Conservation (phyloP, 2,113 vertebrate genomes). For the Nothocercus julius region DNA sequence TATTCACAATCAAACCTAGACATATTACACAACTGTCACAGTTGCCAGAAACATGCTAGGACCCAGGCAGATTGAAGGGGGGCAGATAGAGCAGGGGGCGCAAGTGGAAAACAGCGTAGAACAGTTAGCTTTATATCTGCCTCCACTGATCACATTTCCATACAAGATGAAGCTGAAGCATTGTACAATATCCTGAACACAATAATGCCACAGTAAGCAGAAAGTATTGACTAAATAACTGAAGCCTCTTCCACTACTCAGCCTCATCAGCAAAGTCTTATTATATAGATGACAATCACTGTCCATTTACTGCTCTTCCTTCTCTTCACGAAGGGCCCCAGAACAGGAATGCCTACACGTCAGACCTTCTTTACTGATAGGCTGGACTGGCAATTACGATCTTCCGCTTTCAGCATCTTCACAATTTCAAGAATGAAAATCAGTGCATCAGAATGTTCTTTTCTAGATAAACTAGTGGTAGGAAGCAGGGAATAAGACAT, state of each 20-base stretch:
- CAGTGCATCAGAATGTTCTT: neutral
- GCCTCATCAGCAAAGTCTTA: neutral
- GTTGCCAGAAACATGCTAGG: neutral
- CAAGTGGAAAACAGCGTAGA: neutral
- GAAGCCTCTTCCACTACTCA: neutral
- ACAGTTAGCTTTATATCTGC: neutral
- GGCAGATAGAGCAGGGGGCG: too few species aligned
- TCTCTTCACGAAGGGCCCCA: neutral
- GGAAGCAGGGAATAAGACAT: neutral
- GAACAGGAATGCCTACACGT: neutral
- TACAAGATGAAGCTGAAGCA: neutral
- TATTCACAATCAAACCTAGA: neutral
- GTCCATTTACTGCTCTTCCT: neutral
- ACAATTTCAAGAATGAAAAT: neutral
- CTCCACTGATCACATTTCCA: fast-evolving
- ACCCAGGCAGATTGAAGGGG: too few species aligned
- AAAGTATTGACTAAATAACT: neutral
- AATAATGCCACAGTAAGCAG: neutral
- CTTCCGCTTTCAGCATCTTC: neutral
- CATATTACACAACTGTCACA: neutral
- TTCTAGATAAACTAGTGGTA: neutral
- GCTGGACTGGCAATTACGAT: neutral
- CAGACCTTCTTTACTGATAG: neutral
- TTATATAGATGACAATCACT: neutral
- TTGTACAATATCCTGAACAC: neutral